Evolutionary conservation across 1,140 invertebrate genomes (phyloP), one percentile per base, ranked within the genome.

Genomic region (Kradibia gibbosae): DNA sequence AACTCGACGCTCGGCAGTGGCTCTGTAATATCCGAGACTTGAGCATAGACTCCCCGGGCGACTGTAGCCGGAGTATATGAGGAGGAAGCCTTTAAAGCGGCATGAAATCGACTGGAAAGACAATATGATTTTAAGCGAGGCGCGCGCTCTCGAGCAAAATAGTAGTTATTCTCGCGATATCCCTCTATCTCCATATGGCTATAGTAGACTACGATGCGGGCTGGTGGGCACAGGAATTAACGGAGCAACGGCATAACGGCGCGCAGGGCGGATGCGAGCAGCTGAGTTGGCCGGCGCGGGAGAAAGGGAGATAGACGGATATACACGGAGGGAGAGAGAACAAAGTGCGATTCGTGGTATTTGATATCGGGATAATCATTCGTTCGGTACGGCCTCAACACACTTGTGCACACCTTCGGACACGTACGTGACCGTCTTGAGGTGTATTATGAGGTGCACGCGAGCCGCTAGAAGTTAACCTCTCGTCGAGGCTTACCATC

Each of bases 261-360:
- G 85, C 77, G 84, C 45, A n/a, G n/a, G 45, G 31, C 53, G 85
- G 85, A 83, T 83, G 85, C 84, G 84, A 78, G 85, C 78, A 55
- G 42, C 67, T 25, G 78, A 53, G 62, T 70, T 78, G 48, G 22
- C 77, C 36, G 36, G 60, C 60, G 31, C 60, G 28, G 28, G 60
- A 67, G 25, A 39, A 67, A 67, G n/a, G 20, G n/a, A 55, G 62
- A 53, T 22, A 28, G 77, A 53, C 13, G 50, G 15, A n/a, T n/a
- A n/a, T n/a, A n/a, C n/a, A n/a, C n/a, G n/a, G n/a, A n/a, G n/a
- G n/a, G 22, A 39, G 67, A 31, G 57, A 87, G 85, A 85, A 86
- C 87, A 90, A 89, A 90, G 89, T 91, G 89, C 89, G 88, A 88
- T 90, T 89, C 88, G 89, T 90, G 90, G 88, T 91, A 90, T 91